Percentiles rank a stretch among this genome's conserved stretches.
phyloP scores from a whole-genome alignment of 2,113 vertebrate genomes.

The Promerops cafer region DNA sequence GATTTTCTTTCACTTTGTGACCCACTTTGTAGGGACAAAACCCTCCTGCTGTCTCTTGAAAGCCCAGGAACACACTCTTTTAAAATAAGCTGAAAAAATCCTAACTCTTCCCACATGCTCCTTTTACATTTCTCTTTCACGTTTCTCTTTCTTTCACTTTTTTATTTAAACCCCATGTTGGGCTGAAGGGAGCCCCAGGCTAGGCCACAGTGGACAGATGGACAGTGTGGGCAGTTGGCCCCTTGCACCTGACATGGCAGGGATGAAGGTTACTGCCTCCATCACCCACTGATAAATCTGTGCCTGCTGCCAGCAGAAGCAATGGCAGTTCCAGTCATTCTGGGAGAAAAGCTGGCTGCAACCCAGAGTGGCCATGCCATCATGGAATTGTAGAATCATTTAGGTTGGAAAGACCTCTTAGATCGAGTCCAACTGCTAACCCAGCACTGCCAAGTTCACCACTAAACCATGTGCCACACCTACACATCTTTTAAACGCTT shows the following conservation, averaged over 20 bases:
- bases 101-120: not conserved
- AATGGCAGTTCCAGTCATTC: not conserved
- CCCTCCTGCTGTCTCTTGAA: not conserved
- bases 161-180: rapidly evolving
- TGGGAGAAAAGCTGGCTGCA: not conserved
- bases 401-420: not conserved
- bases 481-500: not conserved
- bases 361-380: not conserved
- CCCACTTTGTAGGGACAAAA: not conserved
- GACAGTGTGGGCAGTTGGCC: not conserved
- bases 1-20: not conserved
- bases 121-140: not conserved
- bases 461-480: not conserved
- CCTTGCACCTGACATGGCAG: not conserved
- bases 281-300: not conserved
- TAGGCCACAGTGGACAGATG: not conserved
- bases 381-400: not conserved
- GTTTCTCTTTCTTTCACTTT: not conserved
- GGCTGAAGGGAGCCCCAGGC: not conserved
- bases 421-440: not conserved
- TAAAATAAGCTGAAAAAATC: not conserved
- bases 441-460: not conserved
- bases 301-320: not conserved
- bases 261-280: not conserved
- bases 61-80: not conserved